Base-by-base conservation (phyloP, 2,888 invertebrate genomes). In the Drosophila austrosaltans region DNA sequence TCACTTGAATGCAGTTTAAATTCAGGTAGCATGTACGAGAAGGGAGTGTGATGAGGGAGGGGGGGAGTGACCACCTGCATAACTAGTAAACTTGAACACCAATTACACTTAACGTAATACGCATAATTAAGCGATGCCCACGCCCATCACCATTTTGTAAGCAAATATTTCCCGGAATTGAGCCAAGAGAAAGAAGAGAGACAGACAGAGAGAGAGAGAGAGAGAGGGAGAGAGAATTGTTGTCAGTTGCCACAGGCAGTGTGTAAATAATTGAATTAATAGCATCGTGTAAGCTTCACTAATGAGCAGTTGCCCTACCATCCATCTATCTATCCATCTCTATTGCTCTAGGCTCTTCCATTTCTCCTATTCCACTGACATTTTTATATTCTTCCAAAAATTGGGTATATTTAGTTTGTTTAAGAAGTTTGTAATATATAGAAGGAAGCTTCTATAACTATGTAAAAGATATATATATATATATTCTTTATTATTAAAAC, bases 221-320 rank as follows among this genome's bases (percentile, higher is more conserved):
- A 16, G 16, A 39, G 28, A 59, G 58, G 54, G 72, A 42, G 66
- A 62, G 61, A 63, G 68, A 60, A 63, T 64, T 25, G 32, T 53
- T 79, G 79, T 79, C 80, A 74, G 56, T 67, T 78, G 69, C 61
- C 78, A 69, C 44, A 44, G 80, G 66, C 59, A 63, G 73, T 68
- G 76, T 79, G 79, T 77, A 83, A 77, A 88, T 84, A 84, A 83
- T 84, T 84, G 77, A 84, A 84, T 86, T 84, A 84, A 84, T 84
- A 76, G 87, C 75, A 79, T 63, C 77, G 69, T 82, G 78, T 82
- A 78, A 84, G 82, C 85, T 73, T 63, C 76, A 71, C 85, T 87
- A 87, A 83, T 83, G 83, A 87, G 87, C 77, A 75, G 79, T 84
- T 82, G 82, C 75, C 69, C 77, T 69, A 72, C 81, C 75, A 48